These are phyloP conservation scores for Ellobius talpinus DNA, from an alignment of 2,113 vertebrate species.

Conservation along the genomic window DNA sequence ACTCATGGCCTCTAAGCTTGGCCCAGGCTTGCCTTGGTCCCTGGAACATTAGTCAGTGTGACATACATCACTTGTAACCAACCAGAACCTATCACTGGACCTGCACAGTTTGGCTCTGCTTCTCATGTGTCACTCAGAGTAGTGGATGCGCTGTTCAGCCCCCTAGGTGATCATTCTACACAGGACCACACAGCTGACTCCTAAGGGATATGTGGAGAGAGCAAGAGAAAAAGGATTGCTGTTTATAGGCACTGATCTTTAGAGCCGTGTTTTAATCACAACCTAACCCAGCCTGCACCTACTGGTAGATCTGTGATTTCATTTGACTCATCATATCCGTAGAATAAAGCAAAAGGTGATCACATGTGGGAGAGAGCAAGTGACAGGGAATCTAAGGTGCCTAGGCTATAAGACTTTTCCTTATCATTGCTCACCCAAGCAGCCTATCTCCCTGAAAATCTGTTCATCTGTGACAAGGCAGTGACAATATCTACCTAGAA, in stretches of 20 bases:
- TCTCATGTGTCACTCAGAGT: not conserved
- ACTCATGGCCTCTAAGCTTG: not conserved
- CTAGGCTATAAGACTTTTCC: not conserved
- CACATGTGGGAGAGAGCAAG: not conserved
- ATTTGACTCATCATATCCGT: slow-evolving; percentile 57
- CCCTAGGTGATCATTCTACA: not conserved
- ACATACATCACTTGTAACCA: not conserved
- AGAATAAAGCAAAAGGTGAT: slow-evolving; percentile 24
- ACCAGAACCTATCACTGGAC: not conserved
- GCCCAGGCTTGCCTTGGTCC: slow-evolving; percentile 14
- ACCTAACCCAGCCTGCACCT: not conserved
- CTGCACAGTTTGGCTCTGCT: not conserved
- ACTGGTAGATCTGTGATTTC: slow-evolving; percentile 44
- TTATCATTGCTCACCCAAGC: not conserved
- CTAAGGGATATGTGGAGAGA: slow-evolving; percentile 8
- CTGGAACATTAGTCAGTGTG: not conserved
- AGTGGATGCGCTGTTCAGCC: not conserved
- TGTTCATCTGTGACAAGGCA: slow-evolving; percentile 27
- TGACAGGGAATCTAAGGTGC: slow-evolving; percentile 34
- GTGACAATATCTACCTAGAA: slow-evolving; percentile 29
- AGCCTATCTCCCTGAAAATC: slow-evolving; percentile 39
- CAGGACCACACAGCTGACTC: not conserved
- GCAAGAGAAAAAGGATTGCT: slow-evolving; percentile 40
- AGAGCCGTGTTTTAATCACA: slow-evolving; percentile 49
- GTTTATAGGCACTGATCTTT: slow-evolving; percentile 60